Percentiles rank a stretch among this genome's conserved stretches.
Conservation (phyloP, 2,113 vertebrate species). For the Cavia aperea region DNA sequence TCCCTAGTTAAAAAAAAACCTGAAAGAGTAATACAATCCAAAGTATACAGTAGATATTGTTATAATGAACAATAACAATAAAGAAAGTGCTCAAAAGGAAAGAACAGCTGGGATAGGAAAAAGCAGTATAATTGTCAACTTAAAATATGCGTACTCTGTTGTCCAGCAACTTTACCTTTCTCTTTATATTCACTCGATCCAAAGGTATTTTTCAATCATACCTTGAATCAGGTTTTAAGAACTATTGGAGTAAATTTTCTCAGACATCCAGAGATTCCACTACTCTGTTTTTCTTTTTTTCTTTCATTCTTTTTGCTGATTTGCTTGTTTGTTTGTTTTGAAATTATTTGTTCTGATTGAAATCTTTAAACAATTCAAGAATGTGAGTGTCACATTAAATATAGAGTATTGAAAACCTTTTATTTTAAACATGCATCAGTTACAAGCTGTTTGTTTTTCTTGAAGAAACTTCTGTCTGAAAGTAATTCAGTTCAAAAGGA, state of each 20-base stretch:
- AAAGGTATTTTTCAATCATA: not conserved
- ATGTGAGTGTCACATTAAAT: not conserved
- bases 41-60: no score
- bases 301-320: not conserved
- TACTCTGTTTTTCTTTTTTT: not conserved
- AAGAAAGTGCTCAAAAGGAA: no score
- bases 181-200: not conserved
- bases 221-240: not conserved
- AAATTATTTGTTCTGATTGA: not conserved
- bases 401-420: not conserved
- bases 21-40: no score
- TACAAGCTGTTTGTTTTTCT: not conserved
- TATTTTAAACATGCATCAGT: not conserved
- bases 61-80: no score
- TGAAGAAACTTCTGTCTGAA: not conserved
- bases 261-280: not conserved
- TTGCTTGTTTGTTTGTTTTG: not conserved
- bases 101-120: no score
- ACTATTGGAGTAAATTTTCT: not conserved
- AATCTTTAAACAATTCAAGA: not conserved
- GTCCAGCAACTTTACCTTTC: not conserved
- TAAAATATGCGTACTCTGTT: not conserved
- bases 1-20: no score
- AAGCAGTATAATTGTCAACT: not conserved
- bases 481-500: not conserved